Percentiles rank a stretch among this genome's conserved stretches.
Evolutionary conservation across 2,888 invertebrate genomes (phyloP).

Genomic region (Tanytarsus gracilentus): DNA sequence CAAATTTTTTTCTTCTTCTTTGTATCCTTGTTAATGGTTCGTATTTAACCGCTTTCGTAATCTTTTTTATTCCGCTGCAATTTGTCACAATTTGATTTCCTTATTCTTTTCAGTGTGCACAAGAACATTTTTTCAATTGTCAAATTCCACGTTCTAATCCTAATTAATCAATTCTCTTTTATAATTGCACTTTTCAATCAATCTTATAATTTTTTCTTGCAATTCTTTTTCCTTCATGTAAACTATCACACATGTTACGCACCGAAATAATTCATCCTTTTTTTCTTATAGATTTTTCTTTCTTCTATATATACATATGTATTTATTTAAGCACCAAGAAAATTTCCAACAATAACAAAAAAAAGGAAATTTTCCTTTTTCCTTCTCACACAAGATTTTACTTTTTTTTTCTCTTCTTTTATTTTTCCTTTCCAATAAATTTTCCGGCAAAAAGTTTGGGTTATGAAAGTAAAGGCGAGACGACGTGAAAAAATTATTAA

Average conservation of each 20-base stretch:
- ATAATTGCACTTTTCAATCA: not conserved
- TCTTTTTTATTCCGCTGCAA: not conserved
- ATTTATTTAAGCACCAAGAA: too few species aligned
- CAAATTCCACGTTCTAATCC: too few species aligned
- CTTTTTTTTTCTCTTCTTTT: not conserved
- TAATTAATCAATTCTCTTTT: too few species aligned
- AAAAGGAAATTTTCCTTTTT: not conserved
- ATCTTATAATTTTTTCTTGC: not conserved
- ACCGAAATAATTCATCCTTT: too few species aligned
- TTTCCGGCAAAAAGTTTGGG: too few species aligned
- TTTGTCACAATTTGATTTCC: not conserved
- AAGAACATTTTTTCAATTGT: constrained; percentile 15
- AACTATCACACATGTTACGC: too few species aligned
- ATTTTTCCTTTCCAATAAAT: not conserved
- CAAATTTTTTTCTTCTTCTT: not conserved
- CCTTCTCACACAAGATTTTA: too few species aligned
- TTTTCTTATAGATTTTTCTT: too few species aligned
- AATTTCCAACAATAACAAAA: not conserved
- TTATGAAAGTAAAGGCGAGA: too few species aligned
- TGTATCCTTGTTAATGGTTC: not conserved
- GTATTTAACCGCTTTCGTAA: constrained; percentile 10
- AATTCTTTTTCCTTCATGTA: too few species aligned
- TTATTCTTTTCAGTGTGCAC: not conserved
- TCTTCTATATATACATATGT: too few species aligned
- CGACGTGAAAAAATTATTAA: not conserved